phyloP scores from a whole-genome alignment of 2,888 invertebrate species.

The Atethmia centrago region DNA sequence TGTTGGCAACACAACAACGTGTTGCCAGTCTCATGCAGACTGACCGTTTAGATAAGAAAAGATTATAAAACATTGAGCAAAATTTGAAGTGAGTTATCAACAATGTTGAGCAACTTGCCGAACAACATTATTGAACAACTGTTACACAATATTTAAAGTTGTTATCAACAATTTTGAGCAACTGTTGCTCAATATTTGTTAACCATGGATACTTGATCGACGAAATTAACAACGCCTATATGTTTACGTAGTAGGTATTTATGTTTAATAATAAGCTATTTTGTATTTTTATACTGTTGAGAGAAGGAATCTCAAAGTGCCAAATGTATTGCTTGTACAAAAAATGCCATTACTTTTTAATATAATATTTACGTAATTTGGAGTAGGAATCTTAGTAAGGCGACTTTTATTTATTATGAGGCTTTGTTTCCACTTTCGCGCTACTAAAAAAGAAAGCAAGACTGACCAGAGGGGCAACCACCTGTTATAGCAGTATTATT shows the following conservation, averaged over 20 bases:
- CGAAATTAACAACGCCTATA: constrained; percentile 50
- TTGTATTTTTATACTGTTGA: constrained; percentile 56
- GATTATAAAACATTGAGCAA: background rate
- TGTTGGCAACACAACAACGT: background rate
- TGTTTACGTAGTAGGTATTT: constrained; percentile 26
- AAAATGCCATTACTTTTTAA: constrained; percentile 78
- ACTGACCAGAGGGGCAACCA: too few species aligned
- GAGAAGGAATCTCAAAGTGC: constrained; percentile 80
- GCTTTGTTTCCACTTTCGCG: constrained; percentile 6
- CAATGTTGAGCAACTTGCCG: background rate
- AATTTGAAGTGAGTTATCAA: background rate
- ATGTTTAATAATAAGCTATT: constrained; percentile 49
- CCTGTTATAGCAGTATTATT: too few species aligned
- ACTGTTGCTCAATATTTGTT: constrained; percentile 17
- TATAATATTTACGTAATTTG: constrained; percentile 45
- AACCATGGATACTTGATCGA: constrained; percentile 9
- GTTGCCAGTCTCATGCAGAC: background rate
- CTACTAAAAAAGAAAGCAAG: background rate
- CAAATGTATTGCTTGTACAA: constrained; percentile 84
- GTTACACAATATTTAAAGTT: background rate
- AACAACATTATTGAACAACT: background rate
- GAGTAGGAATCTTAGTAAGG: constrained; percentile 46
- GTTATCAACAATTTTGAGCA: background rate
- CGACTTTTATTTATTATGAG: constrained; percentile 42
- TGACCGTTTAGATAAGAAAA: background rate